Evolutionary conservation across 1,140 invertebrate genomes (phyloP), one percentile per base, ranked within the genome.

Genomic region (Drosophila sechellia): DNA sequence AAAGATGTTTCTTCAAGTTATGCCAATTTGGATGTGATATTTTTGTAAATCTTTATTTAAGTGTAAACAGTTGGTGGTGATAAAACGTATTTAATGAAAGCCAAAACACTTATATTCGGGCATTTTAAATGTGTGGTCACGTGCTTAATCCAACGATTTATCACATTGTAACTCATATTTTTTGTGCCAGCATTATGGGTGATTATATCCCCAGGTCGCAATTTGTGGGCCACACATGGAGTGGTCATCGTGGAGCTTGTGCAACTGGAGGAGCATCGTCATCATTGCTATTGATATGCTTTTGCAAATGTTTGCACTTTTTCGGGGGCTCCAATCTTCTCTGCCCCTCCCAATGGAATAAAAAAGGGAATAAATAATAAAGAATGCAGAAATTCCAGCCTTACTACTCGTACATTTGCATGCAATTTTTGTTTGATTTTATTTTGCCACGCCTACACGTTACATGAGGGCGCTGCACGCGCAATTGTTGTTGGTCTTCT

Each of bases 241-340:
- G 46, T 69, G 65, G 59, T 57, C 71, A 42, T 42, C 0, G 27
- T 31, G 31, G 31, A 31, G 27, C 27, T 31, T 6, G 1, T 31
- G 31, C 6, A 10, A 8, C 31, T 31, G 31, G 52, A 15, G 71
- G 48, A 56, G 45, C 81, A 61, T 80, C 81, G 75, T 74, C 81
- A 80, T 86, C 63, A 80, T 73, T 72, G 79, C 76, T 63, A 85
- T 81, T 85, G 81, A 85, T 85, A 85, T 85, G 81, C 63, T 78
- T 84, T 71, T 83, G 75, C 80, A 79, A 64, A 79, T 83, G 80
- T 84, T 77, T 69, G 81, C 81, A 81, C 59, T 63, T 81, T 77
- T 77, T 77, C 17, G 77, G 61, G 8, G 39, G 27, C 37, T 6
- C 17, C 27, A 27, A 48, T 45, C 11, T 5, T 13, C 13, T 25